Base-by-base conservation (phyloP, 2,797 vertebrate species). In the Scleropages formosus region DNA sequence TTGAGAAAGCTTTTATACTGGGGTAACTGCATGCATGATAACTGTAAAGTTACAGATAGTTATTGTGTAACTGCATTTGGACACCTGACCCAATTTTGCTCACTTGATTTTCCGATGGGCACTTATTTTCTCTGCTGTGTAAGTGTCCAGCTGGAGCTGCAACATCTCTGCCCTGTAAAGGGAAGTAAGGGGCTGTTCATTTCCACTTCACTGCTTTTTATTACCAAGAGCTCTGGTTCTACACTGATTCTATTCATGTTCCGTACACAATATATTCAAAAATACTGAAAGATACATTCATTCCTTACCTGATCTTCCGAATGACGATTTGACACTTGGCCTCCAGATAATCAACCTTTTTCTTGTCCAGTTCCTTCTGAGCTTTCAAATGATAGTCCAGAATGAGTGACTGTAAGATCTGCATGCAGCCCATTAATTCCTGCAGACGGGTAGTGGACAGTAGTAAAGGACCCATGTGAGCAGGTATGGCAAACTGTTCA, bases 311-410 rank as follows among this genome's bases (percentile, higher is more conserved):
- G 75, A 96, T 88, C 84, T 95, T 96, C 75, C 95, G 91, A 70
- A 93, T 83, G 81, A 94, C 89, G 65, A 95, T 89, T 65, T 89
- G 92, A 84, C 93, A 94, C 87, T 96, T 96, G 58, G 90, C 87
- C 79, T 95, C 94, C 78, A 95, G 85, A 84, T 97, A 97, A 51
- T 93, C 90, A 1, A 94, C 82, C 75, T 93, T 94, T 79, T 92
- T 92, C 11, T 61, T 74, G 80, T 96, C 94, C 11, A 95, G 72
- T n/a, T 95, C 89, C 0, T 90, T 91, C 83, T 96, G 94, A 51
- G 89, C 82, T 67, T 86, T 91, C 64, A 96, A 89, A n/a, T 92
- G 88, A 72, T 92, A 90, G 65, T 95, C 92, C 65, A 91, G 84
- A 74, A 94, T 87, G 72, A 96, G 85, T 7, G 84, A 86, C 87